Percentiles rank a stretch among this genome's conserved stretches.
These are phyloP conservation scores for Girardinus metallicus DNA, from an alignment of 2,797 vertebrate species.

Conservation along the genomic window DNA sequence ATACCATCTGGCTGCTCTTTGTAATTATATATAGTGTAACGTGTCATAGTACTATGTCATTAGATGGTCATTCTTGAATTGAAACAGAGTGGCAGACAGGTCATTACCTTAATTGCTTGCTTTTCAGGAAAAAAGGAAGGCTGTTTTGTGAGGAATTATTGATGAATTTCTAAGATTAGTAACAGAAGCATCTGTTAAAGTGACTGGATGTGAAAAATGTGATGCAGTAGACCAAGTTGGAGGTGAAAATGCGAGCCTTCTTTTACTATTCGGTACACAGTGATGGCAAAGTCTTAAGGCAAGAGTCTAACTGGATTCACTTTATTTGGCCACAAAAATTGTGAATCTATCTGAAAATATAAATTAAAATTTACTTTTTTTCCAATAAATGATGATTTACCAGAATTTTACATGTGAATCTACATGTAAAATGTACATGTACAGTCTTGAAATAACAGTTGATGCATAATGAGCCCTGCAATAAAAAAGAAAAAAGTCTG, in stretches of 20 bases:
- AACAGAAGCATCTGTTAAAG: slow-evolving; percentile 33
- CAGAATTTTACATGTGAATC: not conserved
- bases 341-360: not conserved
- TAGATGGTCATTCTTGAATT: slow-evolving; percentile 37
- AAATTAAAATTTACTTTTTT: not conserved
- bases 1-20: slow-evolving; percentile 43
- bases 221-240: not conserved
- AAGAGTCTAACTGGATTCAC: too few species aligned
- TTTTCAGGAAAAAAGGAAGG: slow-evolving; percentile 32
- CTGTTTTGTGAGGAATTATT: slow-evolving; percentile 70
- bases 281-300: not conserved
- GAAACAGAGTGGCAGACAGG: slow-evolving; percentile 29
- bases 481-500: not conserved
- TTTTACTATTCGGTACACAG: not conserved
- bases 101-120: slow-evolving; percentile 60
- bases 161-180: slow-evolving; percentile 60
- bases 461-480: not conserved
- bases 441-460: not conserved
- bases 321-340: not conserved
- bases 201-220: slow-evolving; percentile 20
- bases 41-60: slow-evolving; percentile 19
- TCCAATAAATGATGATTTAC: not conserved
- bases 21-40: slow-evolving; percentile 53
- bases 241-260: slow-evolving; percentile 1
- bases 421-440: too few species aligned